Percentiles rank a stretch among this genome's conserved stretches.
Conservation (phyloP, 2,113 vertebrate species). For the Nyctibius bracteatus region DNA sequence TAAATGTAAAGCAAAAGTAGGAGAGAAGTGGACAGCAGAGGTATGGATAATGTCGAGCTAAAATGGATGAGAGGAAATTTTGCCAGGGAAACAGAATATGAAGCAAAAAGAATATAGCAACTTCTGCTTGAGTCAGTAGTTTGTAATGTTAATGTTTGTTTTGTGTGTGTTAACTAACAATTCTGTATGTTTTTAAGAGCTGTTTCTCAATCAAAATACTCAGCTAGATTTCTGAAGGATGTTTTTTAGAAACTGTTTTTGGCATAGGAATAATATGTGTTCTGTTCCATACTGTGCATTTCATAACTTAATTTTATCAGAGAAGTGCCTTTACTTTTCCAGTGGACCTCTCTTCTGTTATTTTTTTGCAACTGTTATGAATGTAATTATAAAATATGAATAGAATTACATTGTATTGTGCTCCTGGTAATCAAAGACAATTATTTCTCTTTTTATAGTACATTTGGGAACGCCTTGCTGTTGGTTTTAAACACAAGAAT, state of each 20-base stretch:
- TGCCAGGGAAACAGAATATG: neutral
- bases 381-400: neutral
- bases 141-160: neutral
- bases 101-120: neutral
- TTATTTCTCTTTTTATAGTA: constrained; percentile 77
- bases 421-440: constrained; percentile 3
- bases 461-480: constrained; percentile 89
- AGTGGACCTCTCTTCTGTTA: neutral
- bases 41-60: neutral
- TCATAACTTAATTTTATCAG: neutral
- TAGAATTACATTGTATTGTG: neutral
- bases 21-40: neutral
- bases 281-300: neutral
- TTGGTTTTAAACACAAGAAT: constrained; percentile 97
- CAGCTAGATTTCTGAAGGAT: neutral
- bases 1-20: neutral
- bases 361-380: neutral
- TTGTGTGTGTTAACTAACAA: neutral
- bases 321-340: neutral
- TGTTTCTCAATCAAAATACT: neutral
- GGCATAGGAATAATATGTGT: neutral
- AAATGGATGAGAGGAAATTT: neutral
- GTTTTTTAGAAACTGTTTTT: neutral
- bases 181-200: neutral
- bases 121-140: neutral